Base-by-base conservation (phyloP, 1,140 invertebrate genomes). In the Euwallacea similis region DNA sequence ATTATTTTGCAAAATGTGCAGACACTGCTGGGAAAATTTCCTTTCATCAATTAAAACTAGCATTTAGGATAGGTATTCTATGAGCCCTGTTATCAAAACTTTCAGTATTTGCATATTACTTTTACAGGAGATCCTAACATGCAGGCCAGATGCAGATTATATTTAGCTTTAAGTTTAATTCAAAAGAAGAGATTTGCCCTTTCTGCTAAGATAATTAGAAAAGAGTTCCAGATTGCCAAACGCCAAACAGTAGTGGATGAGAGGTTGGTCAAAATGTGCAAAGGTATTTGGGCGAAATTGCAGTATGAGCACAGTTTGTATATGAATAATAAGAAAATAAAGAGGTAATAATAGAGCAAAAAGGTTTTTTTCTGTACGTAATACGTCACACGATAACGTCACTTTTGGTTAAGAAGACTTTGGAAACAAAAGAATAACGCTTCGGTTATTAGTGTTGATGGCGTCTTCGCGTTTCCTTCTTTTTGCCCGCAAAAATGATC, bases 21-120 rank as follows among this genome's bases (percentile, higher is more conserved):
- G 83, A 91, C 77, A 88, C 90, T 73, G 96, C 96, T 60, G 94
- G 93, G 0, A 88, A 89, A 81, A 96, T 97, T 79, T 97, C 95
- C 6, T 11, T 90, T 10, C 83, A 89, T 74, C 96, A 98, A 81
- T 86, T 96, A 64, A 85, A 86, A 76, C 83, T 97, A 43, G 94
- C 95, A 2, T 76, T 91, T 33, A 85, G 89, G 75, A 82, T 96
- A 72, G 71, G 69, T 71, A 54, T 21, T 10, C 7, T 46, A 50
- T 13, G n/a, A 58, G 55, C 8, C 55, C 21, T 58, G 0, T 33
- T 58, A n/a, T 16, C 13, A 50, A 16, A 16, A 58, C 9, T 58
- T 58, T 21, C 9, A 16, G 7, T 13, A 58, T 50, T 50, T 50
- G 46, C 46, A 50, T 50, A 7, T 3, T 50, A 50, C 8, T 47